A percentile compares a stretch with the other conserved stretches of the same genome.
phyloP scores from a whole-genome alignment of 1,140 invertebrate species.

The Lutraria rhynchaena region DNA sequence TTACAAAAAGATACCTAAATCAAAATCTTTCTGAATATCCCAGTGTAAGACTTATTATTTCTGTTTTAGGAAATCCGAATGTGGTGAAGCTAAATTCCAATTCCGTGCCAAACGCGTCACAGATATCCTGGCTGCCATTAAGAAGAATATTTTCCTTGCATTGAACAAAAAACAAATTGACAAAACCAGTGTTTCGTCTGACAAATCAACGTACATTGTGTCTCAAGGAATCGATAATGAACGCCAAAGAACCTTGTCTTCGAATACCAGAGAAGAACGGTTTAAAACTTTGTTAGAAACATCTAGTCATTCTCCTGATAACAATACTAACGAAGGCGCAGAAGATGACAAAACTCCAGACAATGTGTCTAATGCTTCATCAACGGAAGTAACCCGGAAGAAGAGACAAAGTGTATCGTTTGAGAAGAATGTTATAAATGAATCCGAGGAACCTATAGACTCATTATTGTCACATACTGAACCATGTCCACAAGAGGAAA shows the following conservation, averaged over 20 bases:
- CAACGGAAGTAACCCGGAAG: neutral
- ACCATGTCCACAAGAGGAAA: neutral
- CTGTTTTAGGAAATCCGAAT: constrained; percentile 62
- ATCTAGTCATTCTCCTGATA: neutral
- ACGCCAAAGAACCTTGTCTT: neutral
- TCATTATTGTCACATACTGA: constrained; percentile 19
- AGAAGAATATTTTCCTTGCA: constrained; percentile 62
- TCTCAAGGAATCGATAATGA: neutral
- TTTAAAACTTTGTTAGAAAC: constrained; percentile 46
- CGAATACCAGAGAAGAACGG: constrained; percentile 12
- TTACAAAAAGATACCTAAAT: too few relatives aligned
- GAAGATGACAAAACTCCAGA: neutral
- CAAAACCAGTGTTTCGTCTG: neutral
- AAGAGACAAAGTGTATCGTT: constrained; percentile 43
- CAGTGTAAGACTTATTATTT: constrained; percentile 4
- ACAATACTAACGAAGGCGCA: neutral
- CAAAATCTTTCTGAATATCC: neutral
- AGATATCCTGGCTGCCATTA: constrained; percentile 57
- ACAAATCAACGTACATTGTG: neutral
- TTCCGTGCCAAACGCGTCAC: constrained; percentile 50
- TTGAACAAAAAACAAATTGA: constrained; percentile 37
- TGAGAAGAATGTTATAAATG: constrained; percentile 1
- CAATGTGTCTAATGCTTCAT: neutral
- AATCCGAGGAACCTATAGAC: constrained; percentile 13
- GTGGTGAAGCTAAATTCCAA: constrained; percentile 62